Base-by-base conservation (phyloP, 2,113 vertebrate species). In the Stomatorhinus ivindoensis region DNA sequence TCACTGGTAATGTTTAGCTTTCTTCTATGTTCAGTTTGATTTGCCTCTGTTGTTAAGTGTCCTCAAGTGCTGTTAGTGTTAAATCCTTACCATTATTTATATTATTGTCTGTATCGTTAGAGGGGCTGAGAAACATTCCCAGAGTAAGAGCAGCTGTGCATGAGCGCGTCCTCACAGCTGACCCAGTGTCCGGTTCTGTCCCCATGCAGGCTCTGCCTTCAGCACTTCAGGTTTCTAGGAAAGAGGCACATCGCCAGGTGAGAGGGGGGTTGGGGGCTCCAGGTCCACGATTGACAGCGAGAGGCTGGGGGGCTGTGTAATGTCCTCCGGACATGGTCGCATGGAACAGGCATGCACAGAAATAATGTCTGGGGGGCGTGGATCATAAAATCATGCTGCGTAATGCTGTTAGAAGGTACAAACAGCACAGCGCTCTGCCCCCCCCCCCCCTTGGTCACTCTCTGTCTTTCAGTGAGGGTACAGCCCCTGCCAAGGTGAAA, bases 201-300 rank as follows among this genome's bases (percentile, higher is more conserved):
- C 61, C 42, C 3, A 94, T 94, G 90, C 94, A 99, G 98, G 90
- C 96, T 99, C 88, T 99, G 98, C 94, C 97, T 99, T 87, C 98
- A 99, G 94, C 98, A 98, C 95, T 99, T 99, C 95, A 95, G 97
- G 91, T 99, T 99, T 88, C 94, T 99, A 11, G 98, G 98, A 88
- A 99, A 99, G 93, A 97, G 98, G 88, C 98, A 98, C 93, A 98
- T 99, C 91, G 96, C 98, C 92, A 98, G 97, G 98, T 99, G 96
- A 96, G 94, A 4, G 15, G 50, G 3, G 51, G 51, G 51, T 1
- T 7, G 46, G 61, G 69, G 86, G 42, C 9, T 53, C 46, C 65
- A 47, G 6, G 61, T 1, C 10, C 4, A 11, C 5, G 1, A 4
- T 31, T 27, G 4, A 69, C 4, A 31, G 51, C 8, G 19, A n/a